Conservation (phyloP, 2,888 invertebrate genomes). For the Automeris io region DNA sequence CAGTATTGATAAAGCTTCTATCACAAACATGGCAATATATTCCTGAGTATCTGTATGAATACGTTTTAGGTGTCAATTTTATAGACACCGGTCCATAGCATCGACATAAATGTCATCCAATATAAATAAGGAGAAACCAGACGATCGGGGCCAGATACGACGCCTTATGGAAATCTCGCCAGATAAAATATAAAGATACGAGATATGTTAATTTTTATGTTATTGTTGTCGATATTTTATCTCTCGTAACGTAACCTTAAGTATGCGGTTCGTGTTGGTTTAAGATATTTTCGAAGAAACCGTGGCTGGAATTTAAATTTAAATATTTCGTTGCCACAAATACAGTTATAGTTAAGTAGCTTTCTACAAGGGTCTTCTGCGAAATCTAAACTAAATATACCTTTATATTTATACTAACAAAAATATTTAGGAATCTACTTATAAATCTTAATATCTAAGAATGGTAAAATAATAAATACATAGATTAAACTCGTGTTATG, state of each 20-base stretch:
- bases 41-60: slow-evolving; percentile 28
- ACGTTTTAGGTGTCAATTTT: slow-evolving; percentile 47
- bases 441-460: no score
- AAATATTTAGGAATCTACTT: no score
- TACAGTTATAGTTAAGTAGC: neutral
- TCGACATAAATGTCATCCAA: slow-evolving; percentile 61
- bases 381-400: no score
- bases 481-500: no score
- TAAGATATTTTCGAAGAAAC: slow-evolving; percentile 1
- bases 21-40: slow-evolving; percentile 32
- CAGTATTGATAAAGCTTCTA: no score
- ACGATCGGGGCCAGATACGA: slow-evolving; percentile 32
- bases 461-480: no score
- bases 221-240: slow-evolving; percentile 35
- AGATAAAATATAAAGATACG: slow-evolving; percentile 38
- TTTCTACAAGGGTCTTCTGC: no score
- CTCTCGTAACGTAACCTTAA: slow-evolving; percentile 18
- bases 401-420: no score
- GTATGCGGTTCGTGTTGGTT: slow-evolving; percentile 8
- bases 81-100: slow-evolving; percentile 50
- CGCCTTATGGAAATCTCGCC: slow-evolving; percentile 24
- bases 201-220: slow-evolving; percentile 56
- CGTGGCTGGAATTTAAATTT: neutral
- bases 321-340: neutral
- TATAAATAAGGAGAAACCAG: slow-evolving; percentile 47